Percentiles rank a stretch among this genome's conserved stretches.
Conservation (phyloP, 1,140 invertebrate species). For the Drosophila nigromelanica region DNA sequence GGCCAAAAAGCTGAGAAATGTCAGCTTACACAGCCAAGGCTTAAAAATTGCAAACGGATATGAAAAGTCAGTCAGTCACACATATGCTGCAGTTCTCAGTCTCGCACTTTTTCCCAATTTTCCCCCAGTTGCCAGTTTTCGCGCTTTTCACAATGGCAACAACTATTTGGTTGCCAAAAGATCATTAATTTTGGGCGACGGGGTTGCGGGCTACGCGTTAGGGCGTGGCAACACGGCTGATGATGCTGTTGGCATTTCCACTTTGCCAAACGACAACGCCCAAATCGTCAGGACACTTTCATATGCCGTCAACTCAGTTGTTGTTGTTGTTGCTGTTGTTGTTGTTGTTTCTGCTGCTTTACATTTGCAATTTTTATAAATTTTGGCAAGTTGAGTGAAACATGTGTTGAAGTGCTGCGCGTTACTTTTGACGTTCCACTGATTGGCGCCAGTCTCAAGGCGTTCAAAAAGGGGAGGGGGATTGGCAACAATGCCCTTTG, state of each 20-base stretch:
- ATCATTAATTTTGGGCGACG: conserved; percentile 66
- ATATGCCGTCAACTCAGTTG: conserved; percentile 25
- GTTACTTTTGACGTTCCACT: conserved; percentile 65
- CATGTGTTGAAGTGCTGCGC: conserved; percentile 61
- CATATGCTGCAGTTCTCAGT: conserved; percentile 68
- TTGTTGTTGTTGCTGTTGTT: conserved; percentile 29
- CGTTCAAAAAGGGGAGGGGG: background rate
- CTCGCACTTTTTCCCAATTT: background rate
- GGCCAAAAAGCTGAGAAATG: conserved; percentile 71
- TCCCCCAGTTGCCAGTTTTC: conserved; percentile 26
- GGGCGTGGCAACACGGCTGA: conserved; percentile 36
- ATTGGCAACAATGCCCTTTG: conserved; percentile 3
- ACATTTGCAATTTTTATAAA: conserved; percentile 74
- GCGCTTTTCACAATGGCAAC: conserved; percentile 44
- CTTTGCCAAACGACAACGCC: conserved; percentile 52
- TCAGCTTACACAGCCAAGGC: conserved; percentile 69
- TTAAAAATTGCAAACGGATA: conserved; percentile 77
- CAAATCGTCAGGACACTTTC: conserved; percentile 73
- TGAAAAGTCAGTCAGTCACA: conserved; percentile 61
- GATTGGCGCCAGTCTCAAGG: conserved; percentile 57
- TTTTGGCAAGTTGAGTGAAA: conserved; percentile 64
- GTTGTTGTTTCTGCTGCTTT: conserved; percentile 37
- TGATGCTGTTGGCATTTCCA: conserved; percentile 62
- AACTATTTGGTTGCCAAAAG: conserved; percentile 67
- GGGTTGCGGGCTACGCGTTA: conserved; percentile 5